Base-by-base conservation (phyloP, 2,888 invertebrate species). In the Deladenus siricidicola region DNA sequence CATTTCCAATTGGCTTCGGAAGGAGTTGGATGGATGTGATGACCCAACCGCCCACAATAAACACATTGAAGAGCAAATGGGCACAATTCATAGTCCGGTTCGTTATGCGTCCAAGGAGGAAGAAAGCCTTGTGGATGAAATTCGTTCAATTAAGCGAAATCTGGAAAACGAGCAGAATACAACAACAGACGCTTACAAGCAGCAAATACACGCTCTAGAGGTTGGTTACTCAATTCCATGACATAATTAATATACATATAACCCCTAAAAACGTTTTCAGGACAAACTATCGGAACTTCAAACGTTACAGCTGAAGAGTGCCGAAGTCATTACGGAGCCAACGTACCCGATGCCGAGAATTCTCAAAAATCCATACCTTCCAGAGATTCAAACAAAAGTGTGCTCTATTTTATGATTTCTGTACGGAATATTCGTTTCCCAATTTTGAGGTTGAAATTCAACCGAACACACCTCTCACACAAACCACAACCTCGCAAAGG, bases 241-340 rank as follows among this genome's bases (percentile, higher is more conserved):
- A n/a, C n/a, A n/a, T n/a, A n/a, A n/a, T 17, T 58, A 17, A 17
- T n/a, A 4, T 58, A 44, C 34, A 61, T 8, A 19, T 94, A 80
- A 81, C 94, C 10, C 21, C 10, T 43, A 54, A 54, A 8, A 10
- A 55, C 14, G 23, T 53, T 68, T 63, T 64, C 24, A 64, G 64
- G 39, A 60, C 42, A 68, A 68, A 24, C 26, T 64, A 10, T 39
- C 43, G 8, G 64, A 64, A 24, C 56, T 64, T 2, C 64, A 64
- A 47, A 43, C 39, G 14, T 21, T 64, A 14, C 64, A 64, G 21
- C n/a, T n/a, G n/a, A 44, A 42, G 28, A 21, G 23, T 8, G 21
- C 51, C 51, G n/a, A n/a, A n/a, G 8, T 17, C 14, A 10, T 52
- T 19, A 19, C 26, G 50, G 53, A 30, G 24, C 56, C 56, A 4